phyloP scores from a whole-genome alignment of 2,113 vertebrate species.

The Stegastes partitus region DNA sequence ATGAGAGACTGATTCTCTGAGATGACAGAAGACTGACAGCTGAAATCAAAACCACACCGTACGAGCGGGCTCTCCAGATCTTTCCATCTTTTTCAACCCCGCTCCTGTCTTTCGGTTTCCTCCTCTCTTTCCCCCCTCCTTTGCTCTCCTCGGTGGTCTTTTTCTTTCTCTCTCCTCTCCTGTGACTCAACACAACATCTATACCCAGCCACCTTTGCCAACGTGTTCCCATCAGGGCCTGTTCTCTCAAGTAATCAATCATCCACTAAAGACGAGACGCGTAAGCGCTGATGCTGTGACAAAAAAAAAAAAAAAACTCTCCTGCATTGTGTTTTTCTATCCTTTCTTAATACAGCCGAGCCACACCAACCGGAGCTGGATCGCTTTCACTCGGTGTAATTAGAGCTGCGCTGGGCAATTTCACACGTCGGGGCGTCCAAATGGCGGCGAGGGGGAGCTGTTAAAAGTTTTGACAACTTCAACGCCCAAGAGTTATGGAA shows the following conservation, averaged over 20 bases:
- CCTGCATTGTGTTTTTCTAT: slow-evolving; percentile 15
- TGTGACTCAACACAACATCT: slow-evolving; percentile 21
- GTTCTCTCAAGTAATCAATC: slow-evolving; percentile 52
- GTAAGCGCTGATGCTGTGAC: slow-evolving; percentile 21
- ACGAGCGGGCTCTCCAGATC: slow-evolving; percentile 44
- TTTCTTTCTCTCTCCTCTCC: background rate
- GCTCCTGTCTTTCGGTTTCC: slow-evolving; percentile 45
- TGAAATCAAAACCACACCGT: slow-evolving; percentile 71
- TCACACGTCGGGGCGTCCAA: slow-evolving; percentile 58
- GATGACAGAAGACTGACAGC: slow-evolving; percentile 67
- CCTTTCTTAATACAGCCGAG: slow-evolving; percentile 13
- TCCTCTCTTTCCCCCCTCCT: slow-evolving; percentile 1
- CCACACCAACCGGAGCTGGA: slow-evolving; percentile 36
- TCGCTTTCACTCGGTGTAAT: slow-evolving; percentile 51
- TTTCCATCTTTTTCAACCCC: slow-evolving; percentile 37
- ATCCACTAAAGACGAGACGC: slow-evolving; percentile 9
- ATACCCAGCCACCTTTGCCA: slow-evolving; percentile 15
- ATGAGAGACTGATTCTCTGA: slow-evolving; percentile 56
- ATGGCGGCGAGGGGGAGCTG: slow-evolving; percentile 44
- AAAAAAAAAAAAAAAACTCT: too few species aligned
- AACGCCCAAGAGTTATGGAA: slow-evolving; percentile 49
- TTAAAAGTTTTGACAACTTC: slow-evolving; percentile 62
- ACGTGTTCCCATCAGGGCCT: slow-evolving; percentile 21
- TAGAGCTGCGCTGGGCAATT: slow-evolving; percentile 55
- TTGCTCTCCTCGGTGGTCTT: slow-evolving; percentile 54